Conservation (phyloP, 2,888 invertebrate genomes). For the Brachyopa scutellaris region DNA sequence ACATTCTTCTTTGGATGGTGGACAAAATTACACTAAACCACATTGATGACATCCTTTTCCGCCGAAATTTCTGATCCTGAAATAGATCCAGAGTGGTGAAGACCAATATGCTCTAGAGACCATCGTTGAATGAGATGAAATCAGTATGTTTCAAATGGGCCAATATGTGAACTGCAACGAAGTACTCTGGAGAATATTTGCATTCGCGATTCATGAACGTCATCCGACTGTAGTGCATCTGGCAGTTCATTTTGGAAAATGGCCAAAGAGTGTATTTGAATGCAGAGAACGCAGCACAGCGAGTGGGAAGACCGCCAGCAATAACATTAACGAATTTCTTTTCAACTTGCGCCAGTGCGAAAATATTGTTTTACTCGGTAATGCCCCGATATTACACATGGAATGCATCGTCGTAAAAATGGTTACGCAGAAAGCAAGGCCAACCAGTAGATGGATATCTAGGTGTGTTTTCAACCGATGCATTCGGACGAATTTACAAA, state of each 20-base stretch:
- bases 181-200: neutral
- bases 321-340: conserved; percentile 7
- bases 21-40: conserved; percentile 1
- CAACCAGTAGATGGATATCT: too few species aligned
- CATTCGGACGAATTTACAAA: too few species aligned
- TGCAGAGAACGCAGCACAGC: neutral
- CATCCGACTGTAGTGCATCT: conserved; percentile 1
- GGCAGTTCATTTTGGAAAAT: too few species aligned
- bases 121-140: too few species aligned
- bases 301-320: neutral
- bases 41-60: neutral
- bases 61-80: neutral
- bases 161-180: too few species aligned
- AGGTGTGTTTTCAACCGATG: too few species aligned
- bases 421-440: neutral
- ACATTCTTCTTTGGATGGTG: conserved; percentile 5
- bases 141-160: too few species aligned
- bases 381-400: neutral
- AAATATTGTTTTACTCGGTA: neutral
- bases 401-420: neutral
- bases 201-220: neutral
- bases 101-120: too few species aligned
- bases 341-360: conserved; percentile 4
- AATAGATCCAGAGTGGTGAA: neutral
- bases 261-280: neutral